Conservation (phyloP, 2,888 invertebrate genomes). For the Plebejus argus region DNA sequence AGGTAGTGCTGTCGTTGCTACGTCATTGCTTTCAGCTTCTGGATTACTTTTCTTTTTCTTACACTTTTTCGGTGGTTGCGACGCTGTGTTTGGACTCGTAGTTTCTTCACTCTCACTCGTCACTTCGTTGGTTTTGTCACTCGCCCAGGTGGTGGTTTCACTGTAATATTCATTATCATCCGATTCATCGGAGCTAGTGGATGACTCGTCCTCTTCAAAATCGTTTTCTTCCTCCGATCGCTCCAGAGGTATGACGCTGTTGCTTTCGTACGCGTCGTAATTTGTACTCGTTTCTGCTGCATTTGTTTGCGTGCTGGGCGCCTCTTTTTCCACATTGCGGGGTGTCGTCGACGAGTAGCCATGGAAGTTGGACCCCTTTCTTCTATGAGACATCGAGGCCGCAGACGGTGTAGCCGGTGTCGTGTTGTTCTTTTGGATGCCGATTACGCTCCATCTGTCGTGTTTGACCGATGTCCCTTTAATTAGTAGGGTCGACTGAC, state of each 20-base stretch:
- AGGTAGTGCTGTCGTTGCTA: slow-evolving; percentile 44
- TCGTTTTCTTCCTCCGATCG: slow-evolving; percentile 31
- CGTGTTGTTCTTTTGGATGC: slow-evolving; percentile 49
- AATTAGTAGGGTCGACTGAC: slow-evolving; percentile 66
- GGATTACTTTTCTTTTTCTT: slow-evolving; percentile 64
- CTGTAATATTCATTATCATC: slow-evolving; percentile 57
- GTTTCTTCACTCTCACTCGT: slow-evolving; percentile 48
- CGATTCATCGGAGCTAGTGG: slow-evolving; percentile 42
- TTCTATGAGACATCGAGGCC: slow-evolving; percentile 51
- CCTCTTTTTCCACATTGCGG: slow-evolving; percentile 51
- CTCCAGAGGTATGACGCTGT: slow-evolving; percentile 44
- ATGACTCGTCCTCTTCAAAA: slow-evolving; percentile 34
- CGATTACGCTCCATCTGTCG: slow-evolving; percentile 62
- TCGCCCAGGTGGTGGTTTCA: slow-evolving; percentile 47
- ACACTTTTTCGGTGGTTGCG: slow-evolving; percentile 57
- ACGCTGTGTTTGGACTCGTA: slow-evolving; percentile 49
- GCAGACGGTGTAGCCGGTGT: slow-evolving; percentile 43
- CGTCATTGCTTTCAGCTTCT: slow-evolving; percentile 46
- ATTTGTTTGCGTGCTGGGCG: slow-evolving; percentile 37
- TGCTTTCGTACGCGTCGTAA: slow-evolving; percentile 48
- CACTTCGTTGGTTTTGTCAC: slow-evolving; percentile 49
- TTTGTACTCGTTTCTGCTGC: slow-evolving; percentile 37
- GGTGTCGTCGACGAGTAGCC: slow-evolving; percentile 59
- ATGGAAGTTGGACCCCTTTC: slow-evolving; percentile 72
- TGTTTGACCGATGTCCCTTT: slow-evolving; percentile 76